phyloP scores from a whole-genome alignment of 1,140 invertebrate species.

The Philotrypesis tridentata region DNA sequence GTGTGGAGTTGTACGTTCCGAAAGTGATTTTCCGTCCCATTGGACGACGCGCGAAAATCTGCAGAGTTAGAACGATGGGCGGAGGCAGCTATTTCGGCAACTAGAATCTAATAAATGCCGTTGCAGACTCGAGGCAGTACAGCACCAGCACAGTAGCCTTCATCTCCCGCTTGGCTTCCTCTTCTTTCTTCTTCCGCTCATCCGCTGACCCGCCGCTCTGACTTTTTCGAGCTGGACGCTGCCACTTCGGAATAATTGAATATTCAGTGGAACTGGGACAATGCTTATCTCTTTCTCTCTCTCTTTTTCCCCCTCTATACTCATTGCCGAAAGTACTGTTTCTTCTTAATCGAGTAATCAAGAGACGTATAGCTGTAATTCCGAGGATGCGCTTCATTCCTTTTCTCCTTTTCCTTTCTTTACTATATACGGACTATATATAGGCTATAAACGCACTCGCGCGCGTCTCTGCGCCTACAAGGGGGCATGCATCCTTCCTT shows the following conservation, averaged over 20 bases:
- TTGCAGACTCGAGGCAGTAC: too few species aligned
- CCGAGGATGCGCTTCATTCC: too few species aligned
- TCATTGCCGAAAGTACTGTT: not conserved
- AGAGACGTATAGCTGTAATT: not conserved
- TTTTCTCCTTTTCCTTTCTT: too few species aligned
- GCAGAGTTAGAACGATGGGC: not conserved
- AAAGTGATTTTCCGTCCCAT: constrained; percentile 32
- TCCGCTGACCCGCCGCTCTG: too few species aligned
- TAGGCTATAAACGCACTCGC: too few species aligned
- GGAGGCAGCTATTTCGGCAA: not conserved
- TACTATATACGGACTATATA: too few species aligned
- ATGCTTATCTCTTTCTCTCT: not conserved
- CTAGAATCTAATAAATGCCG: constrained; percentile 4
- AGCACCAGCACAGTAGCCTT: too few species aligned
- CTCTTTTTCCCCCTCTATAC: too few species aligned
- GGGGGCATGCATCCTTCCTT: not conserved
- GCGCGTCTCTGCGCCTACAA: not conserved
- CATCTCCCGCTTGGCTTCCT: not conserved
- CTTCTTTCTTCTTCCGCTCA: not conserved
- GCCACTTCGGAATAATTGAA: not conserved
- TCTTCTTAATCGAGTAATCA: not conserved
- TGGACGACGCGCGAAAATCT: constrained; percentile 22
- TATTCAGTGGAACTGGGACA: not conserved
- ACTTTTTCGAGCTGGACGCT: not conserved
- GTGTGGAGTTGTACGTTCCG: too few species aligned